Base-by-base conservation (phyloP, 2,888 invertebrate genomes). In the Acleris laterana region DNA sequence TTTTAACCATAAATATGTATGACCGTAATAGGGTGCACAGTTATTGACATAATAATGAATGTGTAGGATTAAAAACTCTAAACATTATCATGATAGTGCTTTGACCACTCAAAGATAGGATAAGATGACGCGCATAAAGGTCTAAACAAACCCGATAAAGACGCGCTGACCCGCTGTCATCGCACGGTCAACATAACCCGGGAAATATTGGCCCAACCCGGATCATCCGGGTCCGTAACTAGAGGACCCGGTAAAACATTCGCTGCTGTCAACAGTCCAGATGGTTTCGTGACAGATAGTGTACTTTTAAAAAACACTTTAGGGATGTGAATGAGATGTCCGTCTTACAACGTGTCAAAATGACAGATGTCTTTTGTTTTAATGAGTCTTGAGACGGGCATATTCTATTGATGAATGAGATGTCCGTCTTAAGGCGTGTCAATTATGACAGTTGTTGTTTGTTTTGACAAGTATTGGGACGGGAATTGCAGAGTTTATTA, bases 161-260 rank as follows among this genome's bases (percentile, higher is more conserved):
- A 49, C 49, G 17, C 49, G 19, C 38, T 42, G 55, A 42, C 55
- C 55, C 55, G 55, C 55, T 55, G 55, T 55, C 55, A 55, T 13
- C 42, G 22, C 20, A 55, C 55, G 55, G 55, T 55, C 55, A 55
- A 55, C 55, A 55, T 17, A 32, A 16, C 55, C 20, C 9, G 55
- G 38, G 55, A 55, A 42, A 55, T 55, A 55, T 55, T 42, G 55
- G 42, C 42, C 53, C 55, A 11, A 32, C 55, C 55, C 55, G 55
- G 55, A 55, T 55, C 42, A 55, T 6, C 55, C 22, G 55, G 42
- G 55, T 49, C 49, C 19, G 49, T 55, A 55, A 42, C 55, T 42
- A 55, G 55, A 53, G n/a, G n/a, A 49, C 42, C 55, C 42, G 20
- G 55, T n/a, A 55, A 55, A 19, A 55, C 55, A 55, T 55, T 55